A percentile compares a stretch with the other conserved stretches of the same genome.
These are phyloP conservation scores for Peromyscus attwateri DNA, from an alignment of 2,797 vertebrate genomes.

Conservation along the genomic window DNA sequence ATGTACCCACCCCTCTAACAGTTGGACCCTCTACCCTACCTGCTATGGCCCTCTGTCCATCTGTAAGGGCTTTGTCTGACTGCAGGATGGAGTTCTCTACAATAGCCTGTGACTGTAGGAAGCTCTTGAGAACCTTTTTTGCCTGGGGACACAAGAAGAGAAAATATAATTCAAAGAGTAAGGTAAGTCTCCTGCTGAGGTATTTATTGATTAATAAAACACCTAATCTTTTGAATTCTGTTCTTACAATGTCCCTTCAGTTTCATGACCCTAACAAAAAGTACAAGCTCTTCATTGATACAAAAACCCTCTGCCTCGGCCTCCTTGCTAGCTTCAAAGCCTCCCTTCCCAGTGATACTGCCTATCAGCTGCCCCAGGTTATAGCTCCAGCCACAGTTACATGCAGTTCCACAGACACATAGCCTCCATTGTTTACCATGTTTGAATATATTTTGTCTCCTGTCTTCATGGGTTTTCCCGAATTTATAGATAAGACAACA, in stretches of 20 bases:
- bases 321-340: background rate
- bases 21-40: background rate
- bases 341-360: background rate
- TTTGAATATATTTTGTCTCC: background rate
- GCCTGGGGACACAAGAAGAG: conserved; percentile 15
- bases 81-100: conserved; percentile 24
- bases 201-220: background rate
- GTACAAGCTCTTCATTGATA: background rate
- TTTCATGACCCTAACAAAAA: background rate
- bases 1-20: background rate
- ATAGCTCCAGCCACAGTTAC: background rate
- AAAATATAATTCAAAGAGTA: background rate
- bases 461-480: background rate
- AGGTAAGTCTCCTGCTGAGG: background rate
- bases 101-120: background rate
- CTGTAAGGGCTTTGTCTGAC: conserved; percentile 44
- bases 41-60: conserved; percentile 29
- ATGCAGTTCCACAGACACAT: background rate
- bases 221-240: background rate
- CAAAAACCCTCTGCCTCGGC: background rate
- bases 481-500: background rate
- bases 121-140: conserved; percentile 35
- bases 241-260: background rate
- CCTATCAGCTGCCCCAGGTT: background rate
- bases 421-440: background rate